phyloP scores from a whole-genome alignment of 2,888 invertebrate genomes.

The Tolmerus cingulatus region DNA sequence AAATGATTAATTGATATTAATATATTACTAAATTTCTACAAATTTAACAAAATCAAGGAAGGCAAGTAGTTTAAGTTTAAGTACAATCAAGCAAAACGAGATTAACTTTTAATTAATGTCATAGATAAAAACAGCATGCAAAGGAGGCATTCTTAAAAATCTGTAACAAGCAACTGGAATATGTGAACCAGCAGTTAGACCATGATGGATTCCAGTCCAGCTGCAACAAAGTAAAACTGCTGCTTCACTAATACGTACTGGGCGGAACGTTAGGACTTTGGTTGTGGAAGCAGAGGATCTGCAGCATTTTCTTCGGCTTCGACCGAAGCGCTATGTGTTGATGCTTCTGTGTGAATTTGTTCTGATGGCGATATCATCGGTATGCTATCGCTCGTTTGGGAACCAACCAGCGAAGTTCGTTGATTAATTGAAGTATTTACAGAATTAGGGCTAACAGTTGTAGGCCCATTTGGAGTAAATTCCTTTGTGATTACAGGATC shows the following conservation, averaged over 20 bases:
- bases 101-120: not conserved
- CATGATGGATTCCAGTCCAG: not conserved
- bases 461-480: constrained; percentile 47
- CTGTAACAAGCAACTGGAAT: not conserved
- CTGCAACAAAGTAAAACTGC: not conserved
- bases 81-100: not conserved
- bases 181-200: not conserved
- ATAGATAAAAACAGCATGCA: not conserved
- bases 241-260: constrained; percentile 20
- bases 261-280: constrained; percentile 47
- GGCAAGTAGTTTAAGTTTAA: not conserved
- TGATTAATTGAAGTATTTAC: constrained; percentile 39
- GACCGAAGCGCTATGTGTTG: not conserved
- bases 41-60: not conserved
- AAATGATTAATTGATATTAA: not conserved
- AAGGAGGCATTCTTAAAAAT: not conserved
- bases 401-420: constrained; percentile 20
- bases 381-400: constrained; percentile 7
- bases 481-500: constrained; percentile 45
- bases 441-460: constrained; percentile 45
- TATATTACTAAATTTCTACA: not conserved
- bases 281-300: constrained; percentile 39
- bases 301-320: constrained; percentile 26
- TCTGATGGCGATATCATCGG: not conserved
- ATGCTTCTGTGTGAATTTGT: not conserved